Conservation (phyloP, 37 sponge, comb jelly and placozoan genomes). For the Agelas oroides region DNA sequence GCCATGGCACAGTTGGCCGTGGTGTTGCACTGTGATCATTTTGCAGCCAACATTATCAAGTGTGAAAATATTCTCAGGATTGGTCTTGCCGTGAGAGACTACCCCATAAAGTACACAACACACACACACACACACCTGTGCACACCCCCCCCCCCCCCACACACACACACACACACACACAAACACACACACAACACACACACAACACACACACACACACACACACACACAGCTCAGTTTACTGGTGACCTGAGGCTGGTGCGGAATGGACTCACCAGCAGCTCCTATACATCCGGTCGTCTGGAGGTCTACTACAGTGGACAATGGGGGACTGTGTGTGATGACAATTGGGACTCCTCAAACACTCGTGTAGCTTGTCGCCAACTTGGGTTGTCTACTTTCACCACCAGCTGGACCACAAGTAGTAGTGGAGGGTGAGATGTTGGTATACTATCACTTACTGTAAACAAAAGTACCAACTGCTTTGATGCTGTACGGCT, state of each 20-base stretch:
- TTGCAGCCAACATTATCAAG: conserved; percentile 53
- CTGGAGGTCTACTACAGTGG: conserved; percentile 27
- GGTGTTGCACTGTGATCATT: conserved; percentile 36
- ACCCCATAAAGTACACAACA: conserved; percentile 39
- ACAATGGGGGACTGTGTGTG: conserved; percentile 24
- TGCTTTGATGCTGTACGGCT: no score
- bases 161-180: no score
- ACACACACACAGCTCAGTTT: neutral
- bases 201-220: no score
- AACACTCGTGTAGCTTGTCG: no score
- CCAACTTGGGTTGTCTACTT: neutral
- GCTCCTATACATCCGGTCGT: conserved; percentile 10
- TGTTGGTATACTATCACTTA: no score
- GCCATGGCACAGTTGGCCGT: conserved; percentile 69
- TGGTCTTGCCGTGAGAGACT: conserved; percentile 69
- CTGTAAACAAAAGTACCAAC: no score
- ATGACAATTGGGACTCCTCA: conserved; percentile 1
- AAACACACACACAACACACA: no score
- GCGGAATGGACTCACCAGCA: neutral
- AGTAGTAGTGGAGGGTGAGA: no score
- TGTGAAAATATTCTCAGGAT: conserved; percentile 47
- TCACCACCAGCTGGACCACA: no score
- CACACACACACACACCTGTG: no score
- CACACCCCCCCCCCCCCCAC: no score
- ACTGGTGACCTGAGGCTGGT: conserved; percentile 24